Base-by-base conservation (phyloP, 2,888 invertebrate genomes). In the Conus canariensis region DNA sequence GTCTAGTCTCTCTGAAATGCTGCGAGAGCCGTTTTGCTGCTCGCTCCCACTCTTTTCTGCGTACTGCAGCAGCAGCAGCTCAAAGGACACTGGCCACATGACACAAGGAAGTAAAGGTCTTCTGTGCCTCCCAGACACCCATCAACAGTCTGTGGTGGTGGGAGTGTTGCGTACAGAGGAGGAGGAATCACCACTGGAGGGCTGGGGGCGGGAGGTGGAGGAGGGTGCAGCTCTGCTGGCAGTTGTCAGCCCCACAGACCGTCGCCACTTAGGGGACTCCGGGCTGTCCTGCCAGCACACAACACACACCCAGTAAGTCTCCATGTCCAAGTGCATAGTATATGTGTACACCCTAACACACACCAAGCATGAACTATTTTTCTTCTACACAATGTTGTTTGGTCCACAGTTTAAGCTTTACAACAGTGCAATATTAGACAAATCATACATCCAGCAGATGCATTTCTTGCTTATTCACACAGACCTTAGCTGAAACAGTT, bases 161-260 rank as follows among this genome's bases (percentile, higher is more conserved):
- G 91, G 90, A 0, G 92, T 90, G 60, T 87, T 89, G 82, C 82
- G 56, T 56, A 58, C 82, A 19, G 82, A 83, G 82, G 56, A 45
- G 80, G 10, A 14, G 14, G 80, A n/a, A 14, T 30, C 10, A 30
- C 16, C 14, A 9, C 45, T 45, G 45, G 45, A 5, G 94, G 92
- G 91, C 93, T 94, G 90, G 93, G 94, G 82, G 93, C 94, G 87
- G 97, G 97, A 88, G 98, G 98, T 86, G 77, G 77, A 10, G 77
- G 77, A 10, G 30, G 77, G 30, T 10, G 77, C 12, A 58, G 82
- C 7, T 56, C 56, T 56, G 82, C 56, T 83, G 82, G 82, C 58
- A 10, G 97, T 97, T 64, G 64, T 64, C 64, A 64, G 8, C 16
- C 97, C 97, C 95, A 98, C 97, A 90, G 98, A 98, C 96, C 97